Base-by-base conservation (phyloP, 1,140 invertebrate species). In the Frieseomelitta varia region DNA sequence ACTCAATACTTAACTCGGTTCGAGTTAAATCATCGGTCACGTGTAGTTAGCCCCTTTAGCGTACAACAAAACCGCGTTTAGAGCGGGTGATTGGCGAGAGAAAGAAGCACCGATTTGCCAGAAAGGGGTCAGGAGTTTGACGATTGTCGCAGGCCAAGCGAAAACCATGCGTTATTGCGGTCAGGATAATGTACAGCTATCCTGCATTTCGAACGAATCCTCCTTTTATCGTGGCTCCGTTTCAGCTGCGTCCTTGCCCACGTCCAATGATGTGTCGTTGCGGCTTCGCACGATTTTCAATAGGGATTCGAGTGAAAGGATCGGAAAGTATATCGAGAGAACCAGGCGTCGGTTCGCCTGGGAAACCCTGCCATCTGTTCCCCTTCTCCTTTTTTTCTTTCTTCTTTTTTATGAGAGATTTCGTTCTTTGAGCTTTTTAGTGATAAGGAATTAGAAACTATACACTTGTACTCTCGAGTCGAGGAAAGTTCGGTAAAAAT, bases 211-310 rank as follows among this genome's bases (percentile, higher is more conserved):
- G 47, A 74, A 61, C 68, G 58, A 65, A 87, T 79, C 39, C 75
- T 84, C 81, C 58, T 72, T 79, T 79, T 63, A 61, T 51, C 79
- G 79, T 75, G 34, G 68, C 47, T 61, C 63, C 73, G 39, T 84
- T 87, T 84, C 73, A 84, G 47, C n/a, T 34, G 79, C 56, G 86
- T 86, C 75, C 86, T 87, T 87, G 85, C 68, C 81, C 30, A 17
- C n/a, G 75, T 75, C 75, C 61, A 58, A 3, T 61, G 58, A n/a
- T 56, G 78, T 51, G 78, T 51, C 82, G 78, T 21, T 12, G 65
- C 69, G 73, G 19, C 71, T 65, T 6, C 8, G 39, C 27, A 63
- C 69, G 55, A 21, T 58, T 68, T 68, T 73, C 51, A 68, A 24
- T 67, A 56, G 39, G 63, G 14, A 56, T 30, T 27, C 73, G 39